Evolutionary conservation across 2,797 vertebrate genomes (phyloP).

Genomic region (Siniperca obscura): DNA sequence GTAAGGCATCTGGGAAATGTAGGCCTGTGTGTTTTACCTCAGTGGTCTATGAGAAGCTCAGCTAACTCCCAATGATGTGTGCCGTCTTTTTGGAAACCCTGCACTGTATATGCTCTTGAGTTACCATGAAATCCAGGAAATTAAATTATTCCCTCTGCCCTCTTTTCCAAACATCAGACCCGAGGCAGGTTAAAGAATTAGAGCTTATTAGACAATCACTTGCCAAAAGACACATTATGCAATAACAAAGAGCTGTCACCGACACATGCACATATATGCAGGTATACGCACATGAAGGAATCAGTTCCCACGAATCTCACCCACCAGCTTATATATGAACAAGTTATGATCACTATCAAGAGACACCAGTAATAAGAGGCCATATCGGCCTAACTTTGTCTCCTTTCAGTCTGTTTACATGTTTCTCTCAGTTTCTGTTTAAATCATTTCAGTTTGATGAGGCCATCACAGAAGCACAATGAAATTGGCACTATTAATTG

Average conservation of each 20-base stretch:
- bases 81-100: conserved; percentile 42
- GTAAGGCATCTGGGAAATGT: conserved; percentile 71
- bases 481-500: conserved; percentile 4
- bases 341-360: not conserved
- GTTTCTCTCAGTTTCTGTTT: not conserved
- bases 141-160: conserved; percentile 56
- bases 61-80: conserved; percentile 54
- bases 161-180: conserved; percentile 54
- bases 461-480: conserved; percentile 14
- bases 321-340: not conserved
- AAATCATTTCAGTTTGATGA: not conserved
- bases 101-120: conserved; percentile 37
- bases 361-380: conserved; percentile 1
- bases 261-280: conserved; percentile 24
- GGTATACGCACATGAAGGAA: conserved; percentile 19
- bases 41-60: conserved; percentile 42
- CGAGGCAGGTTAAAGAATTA: conserved; percentile 49
- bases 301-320: conserved; percentile 25
- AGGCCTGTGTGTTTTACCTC: conserved; percentile 63
- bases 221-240: conserved; percentile 66
- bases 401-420: not conserved
- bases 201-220: conserved; percentile 74
- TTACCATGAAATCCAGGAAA: conserved; percentile 68
- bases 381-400: not conserved
- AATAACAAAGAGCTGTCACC: conserved; percentile 27